Percentiles rank a stretch among this genome's conserved stretches.
These are phyloP conservation scores for Hipposideros armiger DNA, from an alignment of 2,113 vertebrate genomes.

Conservation along the genomic window DNA sequence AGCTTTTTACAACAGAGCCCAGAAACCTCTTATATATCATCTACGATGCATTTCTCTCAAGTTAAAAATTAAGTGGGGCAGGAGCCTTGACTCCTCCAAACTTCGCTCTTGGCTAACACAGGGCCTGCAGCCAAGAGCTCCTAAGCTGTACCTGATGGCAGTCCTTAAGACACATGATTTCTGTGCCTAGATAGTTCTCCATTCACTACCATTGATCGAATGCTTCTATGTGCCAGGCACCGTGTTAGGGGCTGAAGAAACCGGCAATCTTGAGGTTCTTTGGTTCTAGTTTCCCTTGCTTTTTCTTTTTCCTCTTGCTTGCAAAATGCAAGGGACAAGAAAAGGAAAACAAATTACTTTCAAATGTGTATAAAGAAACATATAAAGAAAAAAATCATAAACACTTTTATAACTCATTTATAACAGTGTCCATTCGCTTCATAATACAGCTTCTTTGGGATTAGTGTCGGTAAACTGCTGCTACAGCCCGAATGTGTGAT, in stretches of 20 bases:
- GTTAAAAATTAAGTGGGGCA: conserved; percentile 25
- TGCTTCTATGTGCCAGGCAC: background rate
- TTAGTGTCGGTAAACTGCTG: background rate
- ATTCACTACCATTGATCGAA: background rate
- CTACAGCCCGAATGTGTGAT: background rate
- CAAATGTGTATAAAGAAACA: background rate
- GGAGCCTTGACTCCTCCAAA: background rate
- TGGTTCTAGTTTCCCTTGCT: background rate
- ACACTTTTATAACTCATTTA: background rate
- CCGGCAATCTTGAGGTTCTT: background rate
- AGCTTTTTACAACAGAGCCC: background rate
- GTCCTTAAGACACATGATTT: background rate
- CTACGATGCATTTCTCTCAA: background rate
- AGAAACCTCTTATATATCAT: background rate
- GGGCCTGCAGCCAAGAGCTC: background rate
- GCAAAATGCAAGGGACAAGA: background rate
- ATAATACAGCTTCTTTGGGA: background rate
- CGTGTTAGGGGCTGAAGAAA: background rate
- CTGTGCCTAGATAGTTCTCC: background rate
- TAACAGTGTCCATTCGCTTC: background rate
- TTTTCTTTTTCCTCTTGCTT: background rate
- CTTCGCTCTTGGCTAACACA: background rate
- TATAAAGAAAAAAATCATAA: background rate
- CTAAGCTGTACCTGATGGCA: conserved; percentile 5
- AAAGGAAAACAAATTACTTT: conserved; percentile 24